phyloP scores from a whole-genome alignment of 2,797 vertebrate genomes.

The Lagocephalus sceleratus region DNA sequence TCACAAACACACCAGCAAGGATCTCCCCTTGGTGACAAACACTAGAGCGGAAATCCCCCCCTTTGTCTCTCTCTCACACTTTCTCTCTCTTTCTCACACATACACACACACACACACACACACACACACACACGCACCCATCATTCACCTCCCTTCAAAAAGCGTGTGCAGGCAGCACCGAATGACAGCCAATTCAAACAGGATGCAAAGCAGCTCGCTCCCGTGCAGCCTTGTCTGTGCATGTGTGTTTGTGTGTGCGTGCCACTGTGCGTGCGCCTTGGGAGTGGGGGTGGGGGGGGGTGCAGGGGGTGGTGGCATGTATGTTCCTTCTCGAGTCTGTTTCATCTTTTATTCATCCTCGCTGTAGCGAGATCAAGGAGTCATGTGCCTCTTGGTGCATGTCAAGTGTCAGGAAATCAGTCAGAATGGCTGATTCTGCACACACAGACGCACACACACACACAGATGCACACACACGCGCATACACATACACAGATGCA shows the following conservation, averaged over 20 bases:
- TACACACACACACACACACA: conserved; percentile 3
- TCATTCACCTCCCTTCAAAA: conserved; percentile 69
- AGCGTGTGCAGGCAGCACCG: conserved; percentile 68
- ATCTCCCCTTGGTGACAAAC: conserved; percentile 51
- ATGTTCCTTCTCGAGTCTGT: conserved; percentile 67
- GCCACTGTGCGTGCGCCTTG: conserved; percentile 14
- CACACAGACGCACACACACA: conserved; percentile 17
- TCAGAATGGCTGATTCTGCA: conserved; percentile 60
- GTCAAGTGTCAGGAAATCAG: conserved; percentile 73
- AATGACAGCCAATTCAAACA: conserved; percentile 73
- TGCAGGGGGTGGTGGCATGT: conserved; percentile 54
- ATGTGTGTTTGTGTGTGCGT: conserved; percentile 26
- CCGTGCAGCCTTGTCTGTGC: not conserved
- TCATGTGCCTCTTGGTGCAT: conserved; percentile 65
- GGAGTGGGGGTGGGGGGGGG: conserved; percentile 37
- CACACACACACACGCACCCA: conserved; percentile 2
- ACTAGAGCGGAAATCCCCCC: conserved; percentile 56
- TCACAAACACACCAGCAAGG: conserved; percentile 40
- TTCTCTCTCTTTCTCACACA: not conserved
- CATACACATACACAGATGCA: conserved; percentile 6
- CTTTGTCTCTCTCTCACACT: too few relatives aligned
- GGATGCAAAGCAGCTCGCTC: conserved; percentile 67
- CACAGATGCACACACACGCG: conserved; percentile 10
- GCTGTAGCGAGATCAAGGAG: conserved; percentile 73
- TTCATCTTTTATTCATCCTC: conserved; percentile 76